A percentile compares a stretch with the other conserved stretches of the same genome.
Conservation (phyloP, 2,113 vertebrate species). For the Tapirus terrestris region DNA sequence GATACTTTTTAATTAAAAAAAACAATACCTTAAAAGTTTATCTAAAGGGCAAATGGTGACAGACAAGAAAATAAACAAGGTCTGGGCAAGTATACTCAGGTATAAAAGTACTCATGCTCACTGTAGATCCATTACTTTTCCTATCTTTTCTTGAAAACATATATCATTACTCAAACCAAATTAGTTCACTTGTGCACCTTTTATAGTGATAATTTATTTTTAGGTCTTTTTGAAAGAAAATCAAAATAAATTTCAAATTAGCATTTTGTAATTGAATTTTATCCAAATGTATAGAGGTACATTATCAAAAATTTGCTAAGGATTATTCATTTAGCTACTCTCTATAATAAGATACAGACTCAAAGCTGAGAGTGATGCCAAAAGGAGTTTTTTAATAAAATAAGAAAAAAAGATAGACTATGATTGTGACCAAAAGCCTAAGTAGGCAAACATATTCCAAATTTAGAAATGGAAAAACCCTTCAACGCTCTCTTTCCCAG, state of each 20-base stretch:
- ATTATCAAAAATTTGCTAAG: not conserved
- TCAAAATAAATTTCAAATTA: conserved; percentile 1
- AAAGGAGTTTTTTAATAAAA: not conserved
- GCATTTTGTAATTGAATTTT: not conserved
- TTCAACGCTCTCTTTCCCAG: not conserved
- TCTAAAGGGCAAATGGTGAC: not conserved
- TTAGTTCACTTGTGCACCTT: not conserved
- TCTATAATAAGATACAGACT: not conserved
- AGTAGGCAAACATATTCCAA: conserved; percentile 20
- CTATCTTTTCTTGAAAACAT: not conserved
- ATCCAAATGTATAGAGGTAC: not conserved
- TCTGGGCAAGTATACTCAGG: not conserved
- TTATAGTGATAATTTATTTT: not conserved
- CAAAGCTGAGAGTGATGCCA: not conserved
- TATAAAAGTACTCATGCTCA: not conserved
- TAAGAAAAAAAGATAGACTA: not conserved
- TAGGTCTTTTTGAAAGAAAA: not conserved
- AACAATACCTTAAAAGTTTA: not conserved
- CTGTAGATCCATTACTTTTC: not conserved
- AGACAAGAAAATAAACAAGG: not conserved
- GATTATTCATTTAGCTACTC: conserved; percentile 4
- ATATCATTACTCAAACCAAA: not conserved
- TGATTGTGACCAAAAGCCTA: not conserved
- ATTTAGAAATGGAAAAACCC: not conserved
- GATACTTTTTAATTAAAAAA: not conserved